Percentiles rank a stretch among this genome's conserved stretches.
phyloP scores from a whole-genome alignment of 2,113 vertebrate species.

The Apus apus region DNA sequence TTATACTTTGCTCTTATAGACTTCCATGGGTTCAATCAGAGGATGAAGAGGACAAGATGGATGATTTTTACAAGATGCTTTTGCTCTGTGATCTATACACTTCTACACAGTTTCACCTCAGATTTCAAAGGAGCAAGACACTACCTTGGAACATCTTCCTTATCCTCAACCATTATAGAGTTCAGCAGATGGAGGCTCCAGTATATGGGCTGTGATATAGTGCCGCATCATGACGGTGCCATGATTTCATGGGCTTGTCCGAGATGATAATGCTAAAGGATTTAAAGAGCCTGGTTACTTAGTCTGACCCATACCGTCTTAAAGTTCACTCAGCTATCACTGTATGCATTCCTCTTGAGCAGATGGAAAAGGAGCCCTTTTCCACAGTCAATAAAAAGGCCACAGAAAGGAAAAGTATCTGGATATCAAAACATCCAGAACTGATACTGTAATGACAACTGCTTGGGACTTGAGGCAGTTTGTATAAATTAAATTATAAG shows the following conservation, averaged over 20 bases:
- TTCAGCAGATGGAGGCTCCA: background rate
- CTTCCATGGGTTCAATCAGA: background rate
- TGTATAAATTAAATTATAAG: background rate
- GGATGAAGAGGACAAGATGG: background rate
- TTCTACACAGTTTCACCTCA: background rate
- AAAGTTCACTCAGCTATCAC: background rate
- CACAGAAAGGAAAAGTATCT: background rate
- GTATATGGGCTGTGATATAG: no score
- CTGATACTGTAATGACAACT: background rate
- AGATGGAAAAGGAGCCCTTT: background rate
- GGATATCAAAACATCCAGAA: background rate
- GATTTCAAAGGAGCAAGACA: background rate
- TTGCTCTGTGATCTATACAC: background rate
- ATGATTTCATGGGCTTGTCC: background rate
- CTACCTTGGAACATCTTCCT: background rate
- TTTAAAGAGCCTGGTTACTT: background rate
- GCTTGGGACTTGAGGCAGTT: background rate
- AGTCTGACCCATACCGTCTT: background rate
- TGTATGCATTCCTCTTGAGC: background rate
- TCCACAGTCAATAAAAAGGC: background rate
- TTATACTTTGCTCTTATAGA: background rate
- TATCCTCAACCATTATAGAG: accelerated
- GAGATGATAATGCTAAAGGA: background rate
- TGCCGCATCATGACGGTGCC: no score
- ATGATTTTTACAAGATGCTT: background rate